Conservation (phyloP, 2,888 invertebrate species). For the Calameuta filiformis region DNA sequence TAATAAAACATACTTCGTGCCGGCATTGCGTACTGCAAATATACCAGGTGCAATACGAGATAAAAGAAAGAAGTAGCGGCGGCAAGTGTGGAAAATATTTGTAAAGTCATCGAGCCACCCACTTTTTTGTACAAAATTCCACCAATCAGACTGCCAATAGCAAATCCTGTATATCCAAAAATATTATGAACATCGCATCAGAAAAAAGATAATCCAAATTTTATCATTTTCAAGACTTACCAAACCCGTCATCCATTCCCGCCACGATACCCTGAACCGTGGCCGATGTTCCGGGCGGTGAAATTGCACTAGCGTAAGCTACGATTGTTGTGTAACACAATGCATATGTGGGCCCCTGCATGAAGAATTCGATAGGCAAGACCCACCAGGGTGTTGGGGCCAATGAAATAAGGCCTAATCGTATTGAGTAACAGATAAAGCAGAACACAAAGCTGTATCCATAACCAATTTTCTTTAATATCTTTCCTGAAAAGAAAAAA, state of each 20-base stretch:
- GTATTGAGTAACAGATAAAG: slow-evolving; percentile 79
- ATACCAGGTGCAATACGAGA: slow-evolving; percentile 62
- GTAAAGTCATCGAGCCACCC: slow-evolving; percentile 72
- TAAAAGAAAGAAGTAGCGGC: slow-evolving; percentile 65
- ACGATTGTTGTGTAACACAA: slow-evolving; percentile 86
- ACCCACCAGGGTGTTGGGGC: slow-evolving; percentile 86
- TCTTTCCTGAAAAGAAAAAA: slow-evolving; percentile 71
- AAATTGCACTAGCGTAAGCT: slow-evolving; percentile 70
- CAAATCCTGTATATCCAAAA: slow-evolving; percentile 71
- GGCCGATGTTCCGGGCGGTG: slow-evolving; percentile 79
- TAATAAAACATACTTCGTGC: slow-evolving; percentile 35
- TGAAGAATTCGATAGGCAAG: slow-evolving; percentile 80
- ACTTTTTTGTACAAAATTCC: slow-evolving; percentile 75
- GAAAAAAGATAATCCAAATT: background rate
- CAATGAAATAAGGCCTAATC: slow-evolving; percentile 80
- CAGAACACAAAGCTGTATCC: slow-evolving; percentile 82
- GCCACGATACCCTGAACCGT: slow-evolving; percentile 88
- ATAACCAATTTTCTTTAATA: slow-evolving; percentile 83
- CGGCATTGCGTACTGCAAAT: slow-evolving; percentile 56
- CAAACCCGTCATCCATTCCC: slow-evolving; percentile 89
- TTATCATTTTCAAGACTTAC: slow-evolving; percentile 63
- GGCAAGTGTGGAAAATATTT: slow-evolving; percentile 67
- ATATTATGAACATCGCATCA: background rate
- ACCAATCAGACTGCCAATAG: slow-evolving; percentile 80
- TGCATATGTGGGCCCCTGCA: slow-evolving; percentile 90